phyloP scores from a whole-genome alignment of 1,140 invertebrate species.

The Macrocentrus cingulum region DNA sequence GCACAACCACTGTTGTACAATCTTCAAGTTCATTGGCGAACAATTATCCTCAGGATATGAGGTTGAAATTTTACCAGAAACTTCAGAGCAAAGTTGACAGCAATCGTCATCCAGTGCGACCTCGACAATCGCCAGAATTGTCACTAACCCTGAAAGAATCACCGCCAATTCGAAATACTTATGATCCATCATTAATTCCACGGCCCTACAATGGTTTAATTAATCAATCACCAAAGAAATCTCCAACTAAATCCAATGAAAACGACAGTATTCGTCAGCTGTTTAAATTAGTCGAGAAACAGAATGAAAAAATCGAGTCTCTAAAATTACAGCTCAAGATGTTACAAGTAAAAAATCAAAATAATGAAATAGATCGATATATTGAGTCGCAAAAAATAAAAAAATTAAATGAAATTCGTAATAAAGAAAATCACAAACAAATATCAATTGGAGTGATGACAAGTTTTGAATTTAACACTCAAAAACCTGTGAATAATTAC shows the following conservation, averaged over 20 bases:
- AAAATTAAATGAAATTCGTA: not conserved
- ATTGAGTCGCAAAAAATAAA: not conserved
- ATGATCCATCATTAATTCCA: not conserved
- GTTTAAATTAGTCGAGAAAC: not conserved
- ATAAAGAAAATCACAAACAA: slow-evolving; percentile 49
- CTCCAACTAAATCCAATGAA: too few species aligned
- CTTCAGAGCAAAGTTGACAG: not conserved
- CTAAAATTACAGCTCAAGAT: not conserved
- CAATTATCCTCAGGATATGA: not conserved
- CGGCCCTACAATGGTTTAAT: not conserved
- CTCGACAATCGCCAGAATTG: not conserved
- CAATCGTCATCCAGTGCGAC: not conserved
- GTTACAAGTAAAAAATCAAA: not conserved
- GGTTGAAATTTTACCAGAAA: slow-evolving; percentile 11
- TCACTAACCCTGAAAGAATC: not conserved
- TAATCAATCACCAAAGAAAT: not conserved
- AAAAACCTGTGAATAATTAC: slow-evolving; percentile 50
- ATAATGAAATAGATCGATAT: not conserved
- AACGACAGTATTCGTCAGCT: not conserved
- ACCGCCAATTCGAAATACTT: too few species aligned
- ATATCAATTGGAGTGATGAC: slow-evolving; percentile 72
- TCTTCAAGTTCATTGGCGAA: too few species aligned
- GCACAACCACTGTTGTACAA: too few species aligned
- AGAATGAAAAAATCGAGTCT: not conserved
- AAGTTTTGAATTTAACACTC: slow-evolving; percentile 69